These are phyloP conservation scores for Australoheros scitulus DNA, from an alignment of 2,113 vertebrate genomes.

Conservation along the genomic window DNA sequence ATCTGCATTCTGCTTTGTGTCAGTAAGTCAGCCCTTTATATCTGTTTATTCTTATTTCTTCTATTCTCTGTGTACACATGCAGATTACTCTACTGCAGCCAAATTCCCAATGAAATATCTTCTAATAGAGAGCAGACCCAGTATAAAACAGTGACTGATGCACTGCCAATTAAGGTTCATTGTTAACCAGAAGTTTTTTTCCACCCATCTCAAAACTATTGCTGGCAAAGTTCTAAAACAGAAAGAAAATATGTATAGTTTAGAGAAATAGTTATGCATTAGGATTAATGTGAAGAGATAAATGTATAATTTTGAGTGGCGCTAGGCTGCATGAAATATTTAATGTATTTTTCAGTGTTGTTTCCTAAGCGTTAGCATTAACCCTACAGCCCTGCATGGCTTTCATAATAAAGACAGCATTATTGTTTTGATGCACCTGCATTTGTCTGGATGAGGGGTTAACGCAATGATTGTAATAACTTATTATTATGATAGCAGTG, in stretches of 20 bases:
- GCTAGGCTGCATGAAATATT: not conserved
- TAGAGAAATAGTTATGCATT: not conserved
- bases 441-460: constrained; percentile 20
- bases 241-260: not conserved
- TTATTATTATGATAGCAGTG: constrained; percentile 22
- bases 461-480: constrained; percentile 10
- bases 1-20: not conserved
- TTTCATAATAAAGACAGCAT: constrained; percentile 18
- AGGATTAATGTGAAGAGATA: constrained; percentile 5
- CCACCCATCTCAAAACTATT: not conserved
- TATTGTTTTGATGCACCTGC: constrained; percentile 28
- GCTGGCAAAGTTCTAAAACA: not conserved
- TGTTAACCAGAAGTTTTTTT: not conserved
- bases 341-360: not conserved
- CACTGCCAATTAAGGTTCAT: not conserved
- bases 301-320: constrained; percentile 17
- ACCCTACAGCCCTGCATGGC: not conserved
- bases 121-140: not conserved
- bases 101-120: not conserved
- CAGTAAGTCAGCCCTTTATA: not conserved
- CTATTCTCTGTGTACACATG: not conserved
- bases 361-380: constrained; percentile 29
- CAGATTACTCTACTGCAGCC: not conserved
- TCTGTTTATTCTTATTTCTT: not conserved
- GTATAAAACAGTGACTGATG: not conserved